Evolutionary conservation across 2,113 vertebrate species (phyloP).

Genomic region (Nettapus auritus): DNA sequence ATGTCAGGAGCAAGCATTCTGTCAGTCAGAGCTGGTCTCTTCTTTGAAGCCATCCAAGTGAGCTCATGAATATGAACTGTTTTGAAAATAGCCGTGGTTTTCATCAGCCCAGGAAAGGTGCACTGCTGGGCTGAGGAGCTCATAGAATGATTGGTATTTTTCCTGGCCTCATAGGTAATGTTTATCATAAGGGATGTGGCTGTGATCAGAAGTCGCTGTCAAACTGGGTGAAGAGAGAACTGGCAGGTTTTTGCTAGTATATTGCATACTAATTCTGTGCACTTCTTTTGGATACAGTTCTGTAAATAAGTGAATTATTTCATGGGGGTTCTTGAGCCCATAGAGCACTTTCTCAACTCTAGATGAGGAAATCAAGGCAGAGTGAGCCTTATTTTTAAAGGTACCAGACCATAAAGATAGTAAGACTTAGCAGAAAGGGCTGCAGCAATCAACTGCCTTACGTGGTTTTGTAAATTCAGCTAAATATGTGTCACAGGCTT

Average conservation of each 20-base stretch:
- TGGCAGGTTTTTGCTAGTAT: background rate
- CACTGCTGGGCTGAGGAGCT: too few relatives aligned
- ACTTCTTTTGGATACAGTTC: background rate
- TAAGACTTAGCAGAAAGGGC: background rate
- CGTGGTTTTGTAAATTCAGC: background rate
- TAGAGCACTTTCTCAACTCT: background rate
- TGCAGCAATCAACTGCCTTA: background rate
- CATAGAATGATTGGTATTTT: background rate
- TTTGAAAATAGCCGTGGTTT: too few relatives aligned
- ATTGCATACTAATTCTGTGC: background rate
- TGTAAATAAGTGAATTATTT: background rate
- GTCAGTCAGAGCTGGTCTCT: too few relatives aligned
- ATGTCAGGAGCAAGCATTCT: too few relatives aligned
- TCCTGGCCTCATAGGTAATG: too few relatives aligned
- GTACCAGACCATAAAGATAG: rapidly evolving
- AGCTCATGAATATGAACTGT: too few relatives aligned
- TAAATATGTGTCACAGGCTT: background rate
- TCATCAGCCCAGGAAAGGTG: too few relatives aligned
- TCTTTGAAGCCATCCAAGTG: too few relatives aligned
- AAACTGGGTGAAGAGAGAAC: background rate
- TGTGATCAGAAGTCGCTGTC: background rate
- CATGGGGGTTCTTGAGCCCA: background rate
- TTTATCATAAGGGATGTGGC: background rate
- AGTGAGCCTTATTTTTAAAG: background rate
- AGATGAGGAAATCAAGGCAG: background rate